Percentiles rank a stretch among this genome's conserved stretches.
These are phyloP conservation scores for Ariolimax columbianus DNA, from an alignment of 2,888 invertebrate species.

Conservation along the genomic window DNA sequence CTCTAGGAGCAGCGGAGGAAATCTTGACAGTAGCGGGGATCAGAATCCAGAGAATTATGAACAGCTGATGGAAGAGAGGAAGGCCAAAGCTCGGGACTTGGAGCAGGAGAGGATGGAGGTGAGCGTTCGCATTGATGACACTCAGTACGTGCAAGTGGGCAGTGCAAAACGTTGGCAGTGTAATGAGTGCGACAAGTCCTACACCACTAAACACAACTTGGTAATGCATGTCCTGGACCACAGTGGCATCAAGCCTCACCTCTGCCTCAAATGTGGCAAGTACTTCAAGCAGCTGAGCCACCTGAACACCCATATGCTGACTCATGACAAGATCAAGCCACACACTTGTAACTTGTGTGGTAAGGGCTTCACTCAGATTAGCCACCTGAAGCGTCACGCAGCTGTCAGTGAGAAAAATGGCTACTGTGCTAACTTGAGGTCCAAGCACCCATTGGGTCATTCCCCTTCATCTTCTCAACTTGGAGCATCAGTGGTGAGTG, in stretches of 20 bases:
- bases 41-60: constrained; percentile 50
- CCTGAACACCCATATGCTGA: constrained; percentile 78
- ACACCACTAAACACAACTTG: constrained; percentile 78
- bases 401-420: constrained; percentile 61
- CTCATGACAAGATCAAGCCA: constrained; percentile 77
- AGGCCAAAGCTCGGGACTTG: constrained; percentile 51
- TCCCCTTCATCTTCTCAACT: constrained; percentile 43
- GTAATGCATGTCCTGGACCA: constrained; percentile 78
- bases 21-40: constrained; percentile 28
- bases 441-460: constrained; percentile 48
- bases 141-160: constrained; percentile 71
- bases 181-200: constrained; percentile 75
- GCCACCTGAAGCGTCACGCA: constrained; percentile 78
- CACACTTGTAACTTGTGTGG: constrained; percentile 75
- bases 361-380: constrained; percentile 77
- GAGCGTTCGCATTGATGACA: constrained; percentile 75
- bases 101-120: constrained; percentile 70
- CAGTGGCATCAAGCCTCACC: constrained; percentile 76
- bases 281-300: constrained; percentile 78
- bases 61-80: constrained; percentile 53
- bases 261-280: constrained; percentile 77
- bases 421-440: constrained; percentile 67
- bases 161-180: constrained; percentile 78
- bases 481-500: constrained; percentile 34
- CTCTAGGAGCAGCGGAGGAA: constrained; percentile 6